Evolutionary conservation across 2,888 invertebrate species (phyloP).

Genomic region (Argyresthia albistria): DNA sequence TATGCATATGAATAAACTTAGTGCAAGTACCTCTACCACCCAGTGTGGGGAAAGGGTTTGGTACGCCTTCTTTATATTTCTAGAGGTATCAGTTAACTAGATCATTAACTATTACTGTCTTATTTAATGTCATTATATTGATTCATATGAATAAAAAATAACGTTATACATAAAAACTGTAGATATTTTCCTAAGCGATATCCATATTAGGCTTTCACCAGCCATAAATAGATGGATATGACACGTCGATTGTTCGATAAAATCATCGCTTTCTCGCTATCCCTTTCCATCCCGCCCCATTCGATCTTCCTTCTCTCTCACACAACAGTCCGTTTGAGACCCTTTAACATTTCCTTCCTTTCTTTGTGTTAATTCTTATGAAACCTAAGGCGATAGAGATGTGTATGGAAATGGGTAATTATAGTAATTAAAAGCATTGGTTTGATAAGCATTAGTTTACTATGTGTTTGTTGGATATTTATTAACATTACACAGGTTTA

Average conservation of each 20-base stretch:
- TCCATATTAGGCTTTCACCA: neutral
- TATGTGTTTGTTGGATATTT: constrained; percentile 1
- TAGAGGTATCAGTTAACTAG: too few species aligned
- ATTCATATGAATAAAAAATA: too few species aligned
- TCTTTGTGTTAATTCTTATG: neutral
- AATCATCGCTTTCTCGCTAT: constrained; percentile 31
- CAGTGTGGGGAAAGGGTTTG: too few species aligned
- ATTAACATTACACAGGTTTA: neutral
- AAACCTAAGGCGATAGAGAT: constrained; percentile 45
- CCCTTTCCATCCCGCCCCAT: neutral
- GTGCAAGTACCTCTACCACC: too few species aligned
- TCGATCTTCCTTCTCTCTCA: neutral
- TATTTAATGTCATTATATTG: too few species aligned
- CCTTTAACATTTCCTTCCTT: neutral
- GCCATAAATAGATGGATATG: constrained; percentile 15
- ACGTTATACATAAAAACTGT: neutral
- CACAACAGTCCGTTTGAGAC: neutral
- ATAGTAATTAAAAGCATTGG: constrained; percentile 44
- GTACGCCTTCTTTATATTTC: too few species aligned
- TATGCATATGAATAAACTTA: too few species aligned
- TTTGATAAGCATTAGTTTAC: neutral
- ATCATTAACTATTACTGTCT: too few species aligned
- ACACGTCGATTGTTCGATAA: constrained; percentile 47
- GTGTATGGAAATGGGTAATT: constrained; percentile 55
- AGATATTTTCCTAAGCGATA: neutral